Conservation (phyloP, 2,888 invertebrate species). For the Nemotelus pantherinus region DNA sequence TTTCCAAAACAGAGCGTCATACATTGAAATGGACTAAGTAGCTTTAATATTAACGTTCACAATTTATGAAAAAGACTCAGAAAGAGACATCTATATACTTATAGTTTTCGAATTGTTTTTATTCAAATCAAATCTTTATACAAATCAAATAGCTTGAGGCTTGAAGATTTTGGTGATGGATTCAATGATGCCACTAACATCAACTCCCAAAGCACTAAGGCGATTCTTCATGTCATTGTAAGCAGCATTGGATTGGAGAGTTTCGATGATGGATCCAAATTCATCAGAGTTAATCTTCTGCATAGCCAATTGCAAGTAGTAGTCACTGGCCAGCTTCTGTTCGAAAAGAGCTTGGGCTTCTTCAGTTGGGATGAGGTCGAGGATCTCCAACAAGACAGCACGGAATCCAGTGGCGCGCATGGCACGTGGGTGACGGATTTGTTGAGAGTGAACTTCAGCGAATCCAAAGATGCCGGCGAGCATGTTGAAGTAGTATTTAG, state of each 20-base stretch:
- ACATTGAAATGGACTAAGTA: too few relatives aligned
- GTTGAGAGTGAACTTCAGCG: slow-evolving; percentile 29
- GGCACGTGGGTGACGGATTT: neutral
- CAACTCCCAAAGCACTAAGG: slow-evolving; percentile 28
- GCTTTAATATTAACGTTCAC: too few relatives aligned
- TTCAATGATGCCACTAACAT: slow-evolving; percentile 42
- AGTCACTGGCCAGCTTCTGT: neutral
- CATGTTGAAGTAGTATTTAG: slow-evolving; percentile 45
- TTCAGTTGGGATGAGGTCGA: slow-evolving; percentile 42
- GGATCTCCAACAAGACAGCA: slow-evolving; percentile 39
- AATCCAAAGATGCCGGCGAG: slow-evolving; percentile 45
- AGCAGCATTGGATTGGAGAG: slow-evolving; percentile 33
- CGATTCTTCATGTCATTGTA: slow-evolving; percentile 23
- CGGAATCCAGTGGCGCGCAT: slow-evolving; percentile 31
- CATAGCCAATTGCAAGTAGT: slow-evolving; percentile 40
- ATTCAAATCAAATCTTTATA: too few relatives aligned
- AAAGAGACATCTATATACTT: too few relatives aligned
- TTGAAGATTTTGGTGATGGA: slow-evolving; percentile 41
- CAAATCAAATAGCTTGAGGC: slow-evolving; percentile 2
- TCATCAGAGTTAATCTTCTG: slow-evolving; percentile 44
- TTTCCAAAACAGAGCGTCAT: too few relatives aligned
- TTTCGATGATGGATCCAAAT: slow-evolving; percentile 40
- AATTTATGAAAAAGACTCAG: too few relatives aligned
- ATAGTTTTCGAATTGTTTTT: too few relatives aligned
- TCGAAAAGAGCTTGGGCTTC: slow-evolving; percentile 34